Conservation (phyloP, 2,113 vertebrate species). For the Laticauda colubrina region DNA sequence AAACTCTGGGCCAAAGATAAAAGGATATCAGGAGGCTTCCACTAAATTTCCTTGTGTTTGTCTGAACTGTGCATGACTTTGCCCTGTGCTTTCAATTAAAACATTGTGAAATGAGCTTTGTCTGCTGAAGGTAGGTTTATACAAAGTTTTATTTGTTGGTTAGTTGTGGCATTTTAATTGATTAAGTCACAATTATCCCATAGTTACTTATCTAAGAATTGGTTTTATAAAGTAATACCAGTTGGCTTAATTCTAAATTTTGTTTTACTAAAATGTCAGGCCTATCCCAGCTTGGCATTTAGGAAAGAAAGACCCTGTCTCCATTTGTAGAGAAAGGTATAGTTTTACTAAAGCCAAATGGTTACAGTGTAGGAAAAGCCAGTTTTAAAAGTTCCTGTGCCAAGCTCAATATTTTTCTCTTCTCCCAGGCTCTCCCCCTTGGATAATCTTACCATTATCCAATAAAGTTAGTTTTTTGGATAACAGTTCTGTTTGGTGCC, state of each 20-base stretch:
- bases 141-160: background rate
- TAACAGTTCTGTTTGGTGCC: background rate
- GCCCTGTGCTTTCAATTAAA: background rate
- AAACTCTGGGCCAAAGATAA: conserved; percentile 4
- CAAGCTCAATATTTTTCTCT: background rate
- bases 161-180: background rate
- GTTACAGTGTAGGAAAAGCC: background rate
- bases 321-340: background rate
- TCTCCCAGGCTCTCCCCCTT: background rate
- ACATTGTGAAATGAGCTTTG: background rate
- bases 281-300: background rate
- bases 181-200: background rate
- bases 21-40: background rate
- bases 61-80: background rate
- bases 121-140: background rate
- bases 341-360: background rate
- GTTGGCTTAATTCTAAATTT: background rate
- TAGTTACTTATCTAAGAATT: background rate
- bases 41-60: background rate
- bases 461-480: background rate
- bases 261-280: background rate
- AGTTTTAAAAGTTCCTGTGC: background rate
- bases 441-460: background rate
- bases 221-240: background rate
- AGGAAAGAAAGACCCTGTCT: background rate